Conservation (phyloP, 2,888 invertebrate species). For the Rhaphigaster nebulosa region DNA sequence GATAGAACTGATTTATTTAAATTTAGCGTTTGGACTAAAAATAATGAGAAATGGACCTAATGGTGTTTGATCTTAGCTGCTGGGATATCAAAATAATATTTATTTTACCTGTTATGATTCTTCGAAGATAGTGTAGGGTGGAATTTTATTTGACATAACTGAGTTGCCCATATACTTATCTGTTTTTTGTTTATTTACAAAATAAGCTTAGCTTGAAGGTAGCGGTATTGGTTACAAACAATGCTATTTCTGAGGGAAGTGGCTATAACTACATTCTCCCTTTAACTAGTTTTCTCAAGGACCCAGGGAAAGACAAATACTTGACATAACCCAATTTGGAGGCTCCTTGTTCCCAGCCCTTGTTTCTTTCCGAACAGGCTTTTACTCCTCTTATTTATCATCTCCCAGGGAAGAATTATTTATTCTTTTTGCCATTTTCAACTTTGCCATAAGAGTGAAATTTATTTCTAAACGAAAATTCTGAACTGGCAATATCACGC, state of each 20-base stretch:
- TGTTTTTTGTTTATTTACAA: background rate
- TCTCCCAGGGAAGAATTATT: background rate
- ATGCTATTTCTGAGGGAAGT: background rate
- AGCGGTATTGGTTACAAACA: background rate
- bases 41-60: too few species aligned
- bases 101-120: background rate
- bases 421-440: background rate
- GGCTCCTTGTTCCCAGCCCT: background rate
- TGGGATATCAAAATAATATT: background rate
- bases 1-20: too few species aligned
- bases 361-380: background rate
- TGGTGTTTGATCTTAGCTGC: too few species aligned
- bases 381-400: background rate
- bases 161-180: background rate
- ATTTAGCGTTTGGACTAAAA: too few species aligned
- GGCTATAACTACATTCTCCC: constrained; percentile 25
- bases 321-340: constrained; percentile 35
- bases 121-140: background rate
- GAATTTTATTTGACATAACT: background rate
- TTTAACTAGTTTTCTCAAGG: constrained; percentile 34
- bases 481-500: too few species aligned
- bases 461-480: too few species aligned
- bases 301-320: constrained; percentile 23
- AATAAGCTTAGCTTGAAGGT: background rate
- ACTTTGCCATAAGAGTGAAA: background rate